Conservation (phyloP, 2,797 vertebrate species). For the Hemitrygon akajei region DNA sequence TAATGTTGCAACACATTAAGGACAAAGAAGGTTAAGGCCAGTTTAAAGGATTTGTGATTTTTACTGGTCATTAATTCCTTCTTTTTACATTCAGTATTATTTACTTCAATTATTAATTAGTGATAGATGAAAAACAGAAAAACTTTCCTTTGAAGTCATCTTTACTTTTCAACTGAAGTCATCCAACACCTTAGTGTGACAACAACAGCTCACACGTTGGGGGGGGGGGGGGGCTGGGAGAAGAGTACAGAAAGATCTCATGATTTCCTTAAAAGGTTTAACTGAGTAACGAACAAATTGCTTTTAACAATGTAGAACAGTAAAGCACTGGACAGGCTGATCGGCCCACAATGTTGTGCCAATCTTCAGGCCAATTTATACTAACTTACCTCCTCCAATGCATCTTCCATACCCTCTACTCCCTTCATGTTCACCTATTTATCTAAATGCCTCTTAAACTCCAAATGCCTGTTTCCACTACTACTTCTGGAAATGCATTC, state of each 20-base stretch:
- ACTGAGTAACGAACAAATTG: background rate
- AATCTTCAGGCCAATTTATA: too few species aligned
- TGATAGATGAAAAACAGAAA: background rate
- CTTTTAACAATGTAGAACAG: background rate
- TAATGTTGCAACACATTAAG: slow-evolving; percentile 31
- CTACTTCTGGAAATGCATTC: too few species aligned
- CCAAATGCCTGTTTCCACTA: too few species aligned
- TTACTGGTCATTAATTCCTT: background rate
- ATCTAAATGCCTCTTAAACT: too few species aligned
- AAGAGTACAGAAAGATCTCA: too few species aligned
- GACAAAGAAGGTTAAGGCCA: slow-evolving; percentile 29
- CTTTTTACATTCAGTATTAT: background rate
- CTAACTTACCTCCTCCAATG: too few species aligned
- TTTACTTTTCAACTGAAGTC: background rate
- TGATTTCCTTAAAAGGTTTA: background rate
- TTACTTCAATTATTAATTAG: background rate
- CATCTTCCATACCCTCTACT: too few species aligned
- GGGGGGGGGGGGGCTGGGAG: too few species aligned
- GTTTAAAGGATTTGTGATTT: background rate
- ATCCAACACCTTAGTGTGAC: background rate
- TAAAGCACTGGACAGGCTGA: too few species aligned
- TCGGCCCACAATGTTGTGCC: too few species aligned
- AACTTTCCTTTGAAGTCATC: background rate
- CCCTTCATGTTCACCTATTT: too few species aligned
- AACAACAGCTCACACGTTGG: background rate